Evolutionary conservation across 2,888 invertebrate species (phyloP), one percentile per base, ranked within the genome.

Genomic region (Ramazzottius varieornatus): DNA sequence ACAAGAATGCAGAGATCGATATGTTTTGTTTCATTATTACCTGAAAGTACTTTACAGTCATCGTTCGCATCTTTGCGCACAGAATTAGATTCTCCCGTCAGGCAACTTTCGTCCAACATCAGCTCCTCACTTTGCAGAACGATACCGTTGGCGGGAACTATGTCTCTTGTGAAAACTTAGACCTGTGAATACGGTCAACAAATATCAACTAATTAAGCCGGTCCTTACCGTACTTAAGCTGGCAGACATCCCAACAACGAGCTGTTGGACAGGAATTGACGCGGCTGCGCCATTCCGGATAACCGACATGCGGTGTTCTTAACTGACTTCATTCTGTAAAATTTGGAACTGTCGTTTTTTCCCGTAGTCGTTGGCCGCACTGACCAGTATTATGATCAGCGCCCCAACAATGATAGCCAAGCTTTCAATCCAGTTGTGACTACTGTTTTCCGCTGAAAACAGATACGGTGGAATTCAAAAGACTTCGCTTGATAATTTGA

Each of bases 351-450:
- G 77, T 67, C 74, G 75, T 68, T 77, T 77, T 70, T 80, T 80
- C 67, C 76, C 75, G 75, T 78, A 80, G 70, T 80, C 79, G 71
- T 80, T 80, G 69, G 79, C 75, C 65, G 80, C 79, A 65, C 79
- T 79, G 66, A 80, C 80, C 67, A 80, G 71, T 33, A 80, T 79
- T 67, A 80, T 80, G 67, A 80, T 78, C 66, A 77, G 70, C 34
- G 80, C 80, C 65, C 96, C 94, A 79, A 94, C 88, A 79, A 98
- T 84, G 79, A 98, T 98, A 76, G 98, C 98, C 75, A 92, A 83
- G 75, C 96, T 96, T 81, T 98, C 98, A 77, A 98, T 98, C 96
- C 96, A 98, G 72, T 92, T 92, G 75, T 94, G 91, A 76, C 91
- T 86, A 63, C 76, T 74, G 76, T 96, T 94, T 70, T 89, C 88